Evolutionary conservation across 2,888 invertebrate genomes (phyloP), one percentile per base, ranked within the genome.

Genomic region (Tiliacea citrago): DNA sequence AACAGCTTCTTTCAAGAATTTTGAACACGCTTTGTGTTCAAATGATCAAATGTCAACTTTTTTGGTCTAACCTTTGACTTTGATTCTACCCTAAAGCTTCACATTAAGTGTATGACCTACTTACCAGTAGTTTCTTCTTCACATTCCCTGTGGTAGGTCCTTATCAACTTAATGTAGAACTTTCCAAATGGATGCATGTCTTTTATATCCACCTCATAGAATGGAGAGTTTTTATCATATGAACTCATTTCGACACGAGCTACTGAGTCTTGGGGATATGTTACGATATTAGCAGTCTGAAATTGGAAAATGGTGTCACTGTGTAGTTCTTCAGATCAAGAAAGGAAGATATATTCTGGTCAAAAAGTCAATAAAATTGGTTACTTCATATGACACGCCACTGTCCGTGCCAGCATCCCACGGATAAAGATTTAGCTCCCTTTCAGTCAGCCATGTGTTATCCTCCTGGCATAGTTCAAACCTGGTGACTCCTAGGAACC

Each of bases 401-500:
- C 97, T 97, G 90, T 99, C 99, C 3, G 99, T 99, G 1, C 99
- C 99, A 57, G 99, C 99, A 94, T 99, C 99, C 97, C 98, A 99
- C 0, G 99, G 99, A 91, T 97, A 99, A 29, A 99, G 96, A 93
- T 99, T 98, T 47, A 99, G 97, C 68, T 97, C 97, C 85, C 98
- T 95, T 79, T 98, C 97, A 74, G 98, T 97, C 16, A 98, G 96
- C 99, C 99, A 99, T 0, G 98, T 97, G 90, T 99, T 99, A 91
- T 99, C 98, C 57, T 96, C 94, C 70, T 98, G 97, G 88, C 99
- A 99, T 8, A 99, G 96, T 92, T 99, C 98, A 70, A 99, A 96
- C 2, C 98, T 98, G 61, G 98, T 98, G 0, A 99, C 98, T 2
- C 99, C 99, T 7, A 99, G 98, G 73, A 99, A 98, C 99, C 99